phyloP scores from a whole-genome alignment of 1,140 invertebrate genomes.

The Anastrepha obliqua region DNA sequence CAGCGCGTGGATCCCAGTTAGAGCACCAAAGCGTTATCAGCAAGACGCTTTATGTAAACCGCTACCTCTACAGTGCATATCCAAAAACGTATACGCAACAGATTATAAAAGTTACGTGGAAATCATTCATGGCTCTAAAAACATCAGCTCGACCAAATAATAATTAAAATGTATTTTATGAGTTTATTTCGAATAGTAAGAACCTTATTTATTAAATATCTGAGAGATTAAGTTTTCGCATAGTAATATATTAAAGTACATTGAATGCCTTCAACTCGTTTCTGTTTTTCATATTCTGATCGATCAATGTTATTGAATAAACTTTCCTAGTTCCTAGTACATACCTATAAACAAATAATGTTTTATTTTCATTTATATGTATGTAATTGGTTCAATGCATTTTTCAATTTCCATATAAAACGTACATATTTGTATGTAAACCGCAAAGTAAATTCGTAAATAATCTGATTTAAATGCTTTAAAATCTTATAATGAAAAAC shows the following conservation, averaged over 20 bases:
- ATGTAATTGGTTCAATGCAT: no score
- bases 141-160: neutral
- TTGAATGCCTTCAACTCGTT: neutral
- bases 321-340: neutral
- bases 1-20: constrained; percentile 83
- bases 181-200: constrained; percentile 29
- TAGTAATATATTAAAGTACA: constrained; percentile 4
- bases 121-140: neutral
- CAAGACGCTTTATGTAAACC: neutral
- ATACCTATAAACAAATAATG: neutral
- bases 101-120: constrained; percentile 66
- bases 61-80: constrained; percentile 10
- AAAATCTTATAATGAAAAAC: neutral
- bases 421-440: neutral
- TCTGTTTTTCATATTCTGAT: neutral
- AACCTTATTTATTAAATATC: constrained; percentile 30
- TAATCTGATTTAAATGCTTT: neutral
- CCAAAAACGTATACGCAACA: constrained; percentile 61
- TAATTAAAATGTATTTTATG: neutral
- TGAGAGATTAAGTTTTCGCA: neutral
- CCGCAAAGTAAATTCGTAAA: neutral
- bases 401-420: neutral
- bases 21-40: constrained; percentile 75
- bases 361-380: no score
- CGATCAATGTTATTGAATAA: neutral